A percentile compares a stretch with the other conserved stretches of the same genome.
Conservation (phyloP, 2,113 vertebrate species). For the Vimba vimba region DNA sequence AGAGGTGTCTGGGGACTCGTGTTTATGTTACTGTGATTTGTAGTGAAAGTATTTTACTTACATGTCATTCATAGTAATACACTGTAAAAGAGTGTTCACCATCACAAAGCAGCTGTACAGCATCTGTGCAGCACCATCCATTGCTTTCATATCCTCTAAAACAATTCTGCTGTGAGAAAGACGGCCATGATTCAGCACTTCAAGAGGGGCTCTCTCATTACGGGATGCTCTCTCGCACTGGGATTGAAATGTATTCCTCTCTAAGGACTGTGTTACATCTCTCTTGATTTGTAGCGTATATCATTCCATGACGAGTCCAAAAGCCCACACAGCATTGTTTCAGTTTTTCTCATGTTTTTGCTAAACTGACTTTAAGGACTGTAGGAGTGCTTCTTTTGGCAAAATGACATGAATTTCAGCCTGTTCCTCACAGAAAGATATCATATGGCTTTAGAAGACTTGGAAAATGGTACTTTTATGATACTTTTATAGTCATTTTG, state of each 20-base stretch:
- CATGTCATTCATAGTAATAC: constrained; percentile 17
- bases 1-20: constrained; percentile 8
- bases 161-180: neutral
- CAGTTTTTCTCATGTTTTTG: constrained; percentile 15
- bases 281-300: constrained; percentile 36
- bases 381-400: neutral
- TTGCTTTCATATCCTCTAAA: constrained; percentile 18
- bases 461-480: neutral
- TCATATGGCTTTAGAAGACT: neutral
- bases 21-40: constrained; percentile 16
- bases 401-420: neutral
- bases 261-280: constrained; percentile 8
- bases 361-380: constrained; percentile 1
- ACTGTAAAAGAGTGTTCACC: neutral
- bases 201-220: constrained; percentile 58
- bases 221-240: neutral
- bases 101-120: constrained; percentile 13
- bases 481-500: neutral
- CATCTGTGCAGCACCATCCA: constrained; percentile 6
- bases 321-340: neutral
- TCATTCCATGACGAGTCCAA: constrained; percentile 15
- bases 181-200: constrained; percentile 47
- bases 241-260: constrained; percentile 42
- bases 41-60: constrained; percentile 34
- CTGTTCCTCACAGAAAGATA: neutral